Percentiles rank a stretch among this genome's conserved stretches.
Conservation (phyloP, 2,888 invertebrate species). For the Hydroisotoma schaefferi region DNA sequence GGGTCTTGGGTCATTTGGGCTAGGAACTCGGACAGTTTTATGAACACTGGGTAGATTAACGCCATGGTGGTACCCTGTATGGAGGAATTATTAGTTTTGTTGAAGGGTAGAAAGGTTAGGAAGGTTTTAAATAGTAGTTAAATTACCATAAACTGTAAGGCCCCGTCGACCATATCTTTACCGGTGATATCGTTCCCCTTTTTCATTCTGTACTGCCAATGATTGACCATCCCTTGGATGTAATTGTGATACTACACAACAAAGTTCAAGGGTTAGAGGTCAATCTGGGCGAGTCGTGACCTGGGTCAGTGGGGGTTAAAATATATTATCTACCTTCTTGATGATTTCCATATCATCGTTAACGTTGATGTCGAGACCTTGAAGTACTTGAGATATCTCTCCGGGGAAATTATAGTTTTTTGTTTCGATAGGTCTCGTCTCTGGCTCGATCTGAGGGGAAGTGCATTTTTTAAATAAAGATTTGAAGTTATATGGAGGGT, state of each 20-base stretch:
- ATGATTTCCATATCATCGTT: neutral
- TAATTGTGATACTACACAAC: conserved; percentile 24
- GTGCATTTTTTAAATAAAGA: neutral
- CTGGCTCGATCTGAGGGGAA: neutral
- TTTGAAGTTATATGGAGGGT: neutral
- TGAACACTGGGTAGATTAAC: conserved; percentile 33
- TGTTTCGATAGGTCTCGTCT: conserved; percentile 3
- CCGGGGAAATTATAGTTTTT: conserved; percentile 22
- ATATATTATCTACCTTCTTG: neutral
- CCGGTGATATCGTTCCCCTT: conserved; percentile 7
- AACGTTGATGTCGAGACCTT: neutral
- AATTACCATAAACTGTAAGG: conserved; percentile 21
- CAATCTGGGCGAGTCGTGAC: too few relatives aligned
- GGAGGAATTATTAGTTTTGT: neutral
- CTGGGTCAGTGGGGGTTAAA: too few relatives aligned
- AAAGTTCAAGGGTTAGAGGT: too few relatives aligned
- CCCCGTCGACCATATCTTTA: conserved; percentile 19
- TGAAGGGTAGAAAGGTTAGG: neutral
- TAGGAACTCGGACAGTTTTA: conserved; percentile 26
- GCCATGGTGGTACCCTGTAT: conserved; percentile 14
- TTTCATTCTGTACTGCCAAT: conserved; percentile 12
- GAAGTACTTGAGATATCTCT: neutral
- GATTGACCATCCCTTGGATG: conserved; percentile 10
- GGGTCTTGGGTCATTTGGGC: conserved; percentile 7
- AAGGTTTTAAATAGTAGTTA: neutral